Conservation (phyloP, 2,888 invertebrate species). For the Euproctis similis region DNA sequence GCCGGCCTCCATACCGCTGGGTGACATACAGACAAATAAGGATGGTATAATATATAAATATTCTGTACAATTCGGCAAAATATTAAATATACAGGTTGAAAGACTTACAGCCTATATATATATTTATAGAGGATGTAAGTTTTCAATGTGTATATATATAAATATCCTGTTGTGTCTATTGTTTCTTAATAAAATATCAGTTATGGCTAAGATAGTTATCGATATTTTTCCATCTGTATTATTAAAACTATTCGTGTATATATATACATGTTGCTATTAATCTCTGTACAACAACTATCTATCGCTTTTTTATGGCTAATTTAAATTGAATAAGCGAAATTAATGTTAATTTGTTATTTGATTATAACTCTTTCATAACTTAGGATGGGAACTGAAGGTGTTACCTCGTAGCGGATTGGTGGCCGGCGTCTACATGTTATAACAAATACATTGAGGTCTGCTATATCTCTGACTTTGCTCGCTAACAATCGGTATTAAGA, state of each 20-base stretch:
- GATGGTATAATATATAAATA: slow-evolving; percentile 63
- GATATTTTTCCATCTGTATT: slow-evolving; percentile 59
- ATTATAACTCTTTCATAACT: slow-evolving; percentile 49
- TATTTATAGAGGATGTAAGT: too few species aligned
- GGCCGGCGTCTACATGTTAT: slow-evolving; percentile 68
- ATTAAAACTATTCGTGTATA: slow-evolving; percentile 71
- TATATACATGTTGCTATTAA: slow-evolving; percentile 67
- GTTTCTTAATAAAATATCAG: slow-evolving; percentile 62
- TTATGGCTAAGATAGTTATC: slow-evolving; percentile 70
- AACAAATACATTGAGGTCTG: slow-evolving; percentile 72
- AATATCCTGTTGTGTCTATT: slow-evolving; percentile 53
- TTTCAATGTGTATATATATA: too few species aligned
- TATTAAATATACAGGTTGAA: slow-evolving; percentile 54
- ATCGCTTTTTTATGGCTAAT: slow-evolving; percentile 60
- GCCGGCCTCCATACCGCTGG: slow-evolving; percentile 60
- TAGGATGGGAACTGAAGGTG: slow-evolving; percentile 61
- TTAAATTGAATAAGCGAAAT: slow-evolving; percentile 62
- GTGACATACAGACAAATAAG: slow-evolving; percentile 48
- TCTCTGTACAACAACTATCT: slow-evolving; percentile 72
- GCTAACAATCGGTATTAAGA: slow-evolving; percentile 15
- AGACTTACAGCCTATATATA: too few species aligned
- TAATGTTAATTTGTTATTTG: slow-evolving; percentile 34
- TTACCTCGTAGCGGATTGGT: slow-evolving; percentile 51
- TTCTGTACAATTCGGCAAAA: slow-evolving; percentile 63
- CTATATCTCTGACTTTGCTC: slow-evolving; percentile 33